Base-by-base conservation (phyloP, 2,113 vertebrate genomes). In the Paradisaea rubra region DNA sequence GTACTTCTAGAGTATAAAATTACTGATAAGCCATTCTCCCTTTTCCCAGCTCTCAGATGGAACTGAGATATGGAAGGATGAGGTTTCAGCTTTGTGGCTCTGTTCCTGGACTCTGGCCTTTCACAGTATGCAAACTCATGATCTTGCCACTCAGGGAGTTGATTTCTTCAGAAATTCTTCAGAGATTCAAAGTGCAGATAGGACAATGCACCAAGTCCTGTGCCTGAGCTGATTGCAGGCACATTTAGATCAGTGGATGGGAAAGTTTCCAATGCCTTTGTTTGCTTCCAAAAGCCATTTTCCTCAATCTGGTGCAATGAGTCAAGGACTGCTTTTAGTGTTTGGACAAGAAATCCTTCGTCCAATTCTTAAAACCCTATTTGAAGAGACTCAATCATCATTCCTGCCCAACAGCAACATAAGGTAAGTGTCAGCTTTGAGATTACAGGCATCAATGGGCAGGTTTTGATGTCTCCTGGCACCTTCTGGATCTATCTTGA, bases 161-260 rank as follows among this genome's bases (percentile, higher is more conserved):
- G 64, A 78, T 92, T 94, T 74, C 86, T 88, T 88, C 86, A 85
- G 81, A 89, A 93, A 87, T 83, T 92, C 80, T 88, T 88, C 56
- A 33, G 27, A 88, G 89, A 95, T 93, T 92, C 71, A 53, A 53
- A 86, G 76, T 42, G 56, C 64, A 90, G 91, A 89, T 70, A 86
- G 90, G 68, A 52, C 50, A 66, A 44, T 1, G 2, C 35, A 47
- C 35, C 10, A 42, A 66, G 50, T 22, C 60, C 56, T 86, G 63
- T 4, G 24, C 60, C 71, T 74, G 64, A 81, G 42, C 68, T 49
- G 65, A 37, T 15, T 63, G 72, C 17, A 24, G 57, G 9, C 57
- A 82, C 39, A 39, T 71, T 74, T 47, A 66, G 37, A 20, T 54
- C 42, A 91, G 60, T 25, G 69, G 64, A 74, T 73, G 60, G 76